Conservation (phyloP, 2,113 vertebrate species). For the Amazona guildingii region DNA sequence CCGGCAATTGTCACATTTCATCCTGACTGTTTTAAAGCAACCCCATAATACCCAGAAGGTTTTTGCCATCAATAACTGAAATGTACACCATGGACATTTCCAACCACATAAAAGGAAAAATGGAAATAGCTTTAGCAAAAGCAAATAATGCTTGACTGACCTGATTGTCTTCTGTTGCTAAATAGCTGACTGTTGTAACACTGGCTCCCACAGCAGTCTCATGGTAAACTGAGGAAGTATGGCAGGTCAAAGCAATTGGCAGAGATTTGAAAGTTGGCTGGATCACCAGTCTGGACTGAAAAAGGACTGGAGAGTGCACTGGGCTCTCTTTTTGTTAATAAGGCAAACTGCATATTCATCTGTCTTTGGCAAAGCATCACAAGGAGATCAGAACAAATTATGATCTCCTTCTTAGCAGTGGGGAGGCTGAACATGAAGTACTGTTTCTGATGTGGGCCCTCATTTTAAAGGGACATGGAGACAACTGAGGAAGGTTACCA, state of each 20-base stretch:
- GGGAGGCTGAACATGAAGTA: background rate
- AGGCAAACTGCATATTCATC: background rate
- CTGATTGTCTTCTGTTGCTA: background rate
- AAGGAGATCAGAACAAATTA: background rate
- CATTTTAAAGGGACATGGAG: background rate
- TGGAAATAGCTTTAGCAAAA: background rate
- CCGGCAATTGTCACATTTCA: conserved; percentile 44
- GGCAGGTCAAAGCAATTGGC: background rate
- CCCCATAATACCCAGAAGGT: conserved; percentile 31
- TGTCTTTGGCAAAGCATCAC: background rate
- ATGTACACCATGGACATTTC: background rate
- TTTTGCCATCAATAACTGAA: conserved; percentile 48
- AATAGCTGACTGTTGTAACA: background rate
- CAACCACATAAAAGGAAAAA: conserved; percentile 14
- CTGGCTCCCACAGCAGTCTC: background rate
- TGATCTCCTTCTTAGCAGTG: background rate
- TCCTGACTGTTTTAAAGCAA: conserved; percentile 53
- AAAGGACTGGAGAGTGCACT: accelerated
- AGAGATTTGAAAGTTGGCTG: background rate
- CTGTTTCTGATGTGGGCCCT: background rate
- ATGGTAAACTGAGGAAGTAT: background rate
- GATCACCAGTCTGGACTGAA: background rate
- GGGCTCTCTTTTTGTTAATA: background rate
- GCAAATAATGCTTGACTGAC: background rate
- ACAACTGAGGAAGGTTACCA: background rate